Base-by-base conservation (phyloP, 2,113 vertebrate genomes). In the Chamaetylas fuelleborni region DNA sequence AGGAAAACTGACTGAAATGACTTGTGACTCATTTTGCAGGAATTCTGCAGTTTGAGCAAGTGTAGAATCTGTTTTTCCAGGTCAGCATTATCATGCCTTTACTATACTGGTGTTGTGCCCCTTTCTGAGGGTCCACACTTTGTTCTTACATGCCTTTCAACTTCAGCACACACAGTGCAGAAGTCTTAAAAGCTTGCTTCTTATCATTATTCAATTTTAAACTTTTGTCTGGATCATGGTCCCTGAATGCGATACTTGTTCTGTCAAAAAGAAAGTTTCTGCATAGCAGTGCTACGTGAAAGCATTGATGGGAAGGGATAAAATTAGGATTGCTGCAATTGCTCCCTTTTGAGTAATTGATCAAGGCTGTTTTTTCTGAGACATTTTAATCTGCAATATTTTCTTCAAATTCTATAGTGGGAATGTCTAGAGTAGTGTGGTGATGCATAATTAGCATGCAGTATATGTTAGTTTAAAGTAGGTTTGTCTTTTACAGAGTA, bases 261-360 rank as follows among this genome's bases (percentile, higher is more conserved):
- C 25, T 74, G 20, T 66, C 0, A 1, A 69, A 86, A 22, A 34
- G 13, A 54, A 56, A 14, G 16, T 53, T 71, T 85, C n/a, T 56
- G 6, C 0, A 0, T 73, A 62, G 54, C 50, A 73, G 64, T 0
- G 1, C 50, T 77, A 36, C 22, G 4, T 38, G 33, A 28, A 74
- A 47, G 18, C 24, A 14, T 9, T 42, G 33, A 15, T 60, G 14
- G 13, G 78, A 28, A 56, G 6, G 9, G 33, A 40, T n/a, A 40
- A 85, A 81, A 79, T 51, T 56, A 58, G 42, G 33, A 38, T 78
- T 74, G 26, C 13, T 83, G 18, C 38, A 33, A 13, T 40, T n/a
- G 6, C 88, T 85, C 16, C 11, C 11, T n/a, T 84, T 70, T 84
- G 42, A 81, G 12, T 58, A 45, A 23, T 22, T 47, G 26, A 50